Conservation (phyloP, 1,140 invertebrate genomes). For the Drosophila serrata region DNA sequence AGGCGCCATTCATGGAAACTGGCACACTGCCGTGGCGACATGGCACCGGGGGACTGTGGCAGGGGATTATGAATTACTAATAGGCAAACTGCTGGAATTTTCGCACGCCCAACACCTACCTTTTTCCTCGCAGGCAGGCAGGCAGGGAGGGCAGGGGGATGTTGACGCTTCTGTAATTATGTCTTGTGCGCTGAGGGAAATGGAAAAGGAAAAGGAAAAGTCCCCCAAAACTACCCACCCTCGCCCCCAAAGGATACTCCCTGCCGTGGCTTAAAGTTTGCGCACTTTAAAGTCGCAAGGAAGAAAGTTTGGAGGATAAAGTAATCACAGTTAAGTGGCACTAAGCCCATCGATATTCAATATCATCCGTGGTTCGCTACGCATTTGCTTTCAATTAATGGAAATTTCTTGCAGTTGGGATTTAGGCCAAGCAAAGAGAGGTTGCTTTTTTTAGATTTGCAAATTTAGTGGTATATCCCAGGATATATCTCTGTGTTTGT, state of each 20-base stretch:
- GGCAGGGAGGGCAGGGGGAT: not conserved
- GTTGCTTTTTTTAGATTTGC: not conserved
- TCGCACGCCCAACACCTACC: slow-evolving; percentile 58
- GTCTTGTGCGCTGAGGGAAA: slow-evolving; percentile 38
- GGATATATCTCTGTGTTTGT: not conserved
- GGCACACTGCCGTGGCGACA: slow-evolving; percentile 34
- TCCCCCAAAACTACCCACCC: not conserved
- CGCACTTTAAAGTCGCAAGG: not conserved
- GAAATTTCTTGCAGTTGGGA: not conserved
- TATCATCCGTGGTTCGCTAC: not conserved
- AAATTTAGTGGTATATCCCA: not conserved
- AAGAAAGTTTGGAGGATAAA: not conserved
- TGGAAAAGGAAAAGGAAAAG: slow-evolving; percentile 7
- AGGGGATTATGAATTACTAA: slow-evolving; percentile 79
- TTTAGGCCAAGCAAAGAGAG: not conserved
- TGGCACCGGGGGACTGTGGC: slow-evolving; percentile 7
- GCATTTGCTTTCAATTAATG: slow-evolving; percentile 7
- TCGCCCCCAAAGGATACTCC: slow-evolving; percentile 4
- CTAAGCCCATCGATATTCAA: slow-evolving; percentile 31
- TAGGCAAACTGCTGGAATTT: slow-evolving; percentile 74
- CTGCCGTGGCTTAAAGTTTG: slow-evolving; percentile 33
- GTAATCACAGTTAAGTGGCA: slow-evolving; percentile 21
- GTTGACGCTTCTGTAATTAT: slow-evolving; percentile 73
- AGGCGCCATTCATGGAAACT: slow-evolving; percentile 66
- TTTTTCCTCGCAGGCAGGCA: slow-evolving; percentile 25